Conservation (phyloP, 2,797 vertebrate species). For the Aplochiton taeniatus region DNA sequence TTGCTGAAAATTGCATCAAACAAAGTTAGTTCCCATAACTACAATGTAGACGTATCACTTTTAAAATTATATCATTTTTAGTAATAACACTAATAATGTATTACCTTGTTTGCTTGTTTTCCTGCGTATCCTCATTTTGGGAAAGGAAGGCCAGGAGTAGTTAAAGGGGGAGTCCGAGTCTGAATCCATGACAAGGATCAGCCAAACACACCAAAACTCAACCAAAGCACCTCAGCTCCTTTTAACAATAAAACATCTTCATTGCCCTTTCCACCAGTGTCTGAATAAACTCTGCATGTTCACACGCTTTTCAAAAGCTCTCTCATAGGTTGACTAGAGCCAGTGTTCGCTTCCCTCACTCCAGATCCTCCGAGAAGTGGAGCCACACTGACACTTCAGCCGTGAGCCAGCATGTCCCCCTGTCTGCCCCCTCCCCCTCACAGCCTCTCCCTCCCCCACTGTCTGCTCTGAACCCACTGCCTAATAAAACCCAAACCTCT, state of each 20-base stretch:
- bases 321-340: slow-evolving; percentile 16
- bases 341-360: slow-evolving; percentile 39
- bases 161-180: slow-evolving; percentile 98
- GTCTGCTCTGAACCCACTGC: slow-evolving; percentile 42
- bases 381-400: slow-evolving; percentile 66
- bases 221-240: slow-evolving; percentile 17
- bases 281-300: slow-evolving; percentile 12
- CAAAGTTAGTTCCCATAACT: too few species aligned
- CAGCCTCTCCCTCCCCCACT: slow-evolving; percentile 51
- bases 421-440: not conserved
- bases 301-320: not conserved
- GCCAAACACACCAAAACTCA: too few species aligned
- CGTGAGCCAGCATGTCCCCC: slow-evolving; percentile 70
- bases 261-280: slow-evolving; percentile 51
- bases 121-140: slow-evolving; percentile 93
- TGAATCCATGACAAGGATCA: slow-evolving; percentile 65
- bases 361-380: slow-evolving; percentile 50
- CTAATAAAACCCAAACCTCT: slow-evolving; percentile 37
- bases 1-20: too few species aligned
- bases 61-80: not conserved
- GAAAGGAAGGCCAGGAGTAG: slow-evolving; percentile 98
- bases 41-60: too few species aligned
- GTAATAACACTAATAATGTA: too few species aligned
- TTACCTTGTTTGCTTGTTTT: slow-evolving; percentile 89
- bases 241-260: slow-evolving; percentile 48